Conservation (phyloP, 2,888 invertebrate species). For the Philereme transversata region DNA sequence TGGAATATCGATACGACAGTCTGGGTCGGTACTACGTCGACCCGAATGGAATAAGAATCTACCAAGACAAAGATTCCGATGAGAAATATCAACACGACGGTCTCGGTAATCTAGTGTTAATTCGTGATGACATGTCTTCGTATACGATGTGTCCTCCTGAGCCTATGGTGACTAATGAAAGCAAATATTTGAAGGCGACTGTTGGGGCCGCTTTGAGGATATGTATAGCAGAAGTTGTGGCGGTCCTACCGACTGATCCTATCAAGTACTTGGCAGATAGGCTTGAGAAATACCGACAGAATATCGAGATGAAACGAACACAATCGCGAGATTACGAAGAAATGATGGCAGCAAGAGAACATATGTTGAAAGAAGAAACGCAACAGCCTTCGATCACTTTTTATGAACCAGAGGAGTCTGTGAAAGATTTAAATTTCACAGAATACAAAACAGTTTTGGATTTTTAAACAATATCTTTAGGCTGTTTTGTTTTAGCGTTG, state of each 20-base stretch:
- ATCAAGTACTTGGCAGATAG: conserved; percentile 47
- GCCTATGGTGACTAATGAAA: conserved; percentile 43
- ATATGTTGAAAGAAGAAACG: conserved; percentile 6
- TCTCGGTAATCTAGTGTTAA: conserved; percentile 45
- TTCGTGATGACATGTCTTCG: conserved; percentile 17
- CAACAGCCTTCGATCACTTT: conserved; percentile 17
- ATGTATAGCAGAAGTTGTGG: conserved; percentile 51
- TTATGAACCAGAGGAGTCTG: conserved; percentile 21
- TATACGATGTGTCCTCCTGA: conserved; percentile 31
- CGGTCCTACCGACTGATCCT: conserved; percentile 53
- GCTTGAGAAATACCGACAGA: conserved; percentile 44
- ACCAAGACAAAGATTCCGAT: conserved; percentile 38
- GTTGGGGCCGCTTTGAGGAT: conserved; percentile 50
- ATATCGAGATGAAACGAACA: conserved; percentile 29
- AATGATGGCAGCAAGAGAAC: conserved; percentile 34
- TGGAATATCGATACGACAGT: conserved; percentile 45
- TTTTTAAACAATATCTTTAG: conserved; percentile 7
- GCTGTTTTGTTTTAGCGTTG: neutral
- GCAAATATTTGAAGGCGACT: conserved; percentile 44
- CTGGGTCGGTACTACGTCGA: conserved; percentile 48
- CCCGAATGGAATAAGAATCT: conserved; percentile 39
- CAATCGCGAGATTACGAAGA: conserved; percentile 30
- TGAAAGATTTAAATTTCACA: conserved; percentile 23
- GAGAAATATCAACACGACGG: conserved; percentile 45
- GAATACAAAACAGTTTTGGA: conserved; percentile 17